Base-by-base conservation (phyloP, 2,797 vertebrate species). In the Argentina silus region DNA sequence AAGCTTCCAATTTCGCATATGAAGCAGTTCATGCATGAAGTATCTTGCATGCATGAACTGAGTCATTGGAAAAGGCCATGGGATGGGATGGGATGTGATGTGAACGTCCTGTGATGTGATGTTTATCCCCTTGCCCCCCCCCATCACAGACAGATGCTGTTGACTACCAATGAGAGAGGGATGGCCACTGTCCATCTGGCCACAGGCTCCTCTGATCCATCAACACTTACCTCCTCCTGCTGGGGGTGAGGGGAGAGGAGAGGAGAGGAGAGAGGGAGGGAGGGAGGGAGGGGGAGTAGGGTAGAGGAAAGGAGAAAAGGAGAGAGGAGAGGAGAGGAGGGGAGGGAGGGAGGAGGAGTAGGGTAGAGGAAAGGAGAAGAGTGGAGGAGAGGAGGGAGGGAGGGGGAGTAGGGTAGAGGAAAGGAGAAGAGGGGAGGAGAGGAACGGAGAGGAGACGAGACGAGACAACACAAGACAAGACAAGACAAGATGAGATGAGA, bases 91-190 rank as follows among this genome's bases (percentile, higher is more conserved):
- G 27, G 27, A 36, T 4, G 27, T 36, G 27, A 36, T 36, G 27
- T 1, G 27, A 36, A 4, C 77, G 82, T 85, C 61, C 71, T 65
- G 70, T 7, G 64, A 73, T 66, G 77, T 82, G 78, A 85, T 84
- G n/a, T n/a, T n/a, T n/a, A n/a, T n/a, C 27, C 82, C 80, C 27
- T 36, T n/a, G n/a, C n/a, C n/a, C 76, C 87, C 74, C 78, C 83
- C 86, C 84, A 72, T 81, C 81, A 82, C 81, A 82, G 78, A 81
- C 88, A 89, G 83, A 89, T 88, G 86, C 78, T 86, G 74, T 81
- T 76, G 53, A 55, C 27, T 36, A 36, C 27, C 2, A 4, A 36
- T 12, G 53, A 55, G n/a, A 17, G 15, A 53, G 15, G 82, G 70
- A 77, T 81, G 81, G 80, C 83, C 55, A 12, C 78, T 36, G 14